Evolutionary conservation across 2,888 invertebrate genomes (phyloP).

Genomic region (Pollenia labialis): DNA sequence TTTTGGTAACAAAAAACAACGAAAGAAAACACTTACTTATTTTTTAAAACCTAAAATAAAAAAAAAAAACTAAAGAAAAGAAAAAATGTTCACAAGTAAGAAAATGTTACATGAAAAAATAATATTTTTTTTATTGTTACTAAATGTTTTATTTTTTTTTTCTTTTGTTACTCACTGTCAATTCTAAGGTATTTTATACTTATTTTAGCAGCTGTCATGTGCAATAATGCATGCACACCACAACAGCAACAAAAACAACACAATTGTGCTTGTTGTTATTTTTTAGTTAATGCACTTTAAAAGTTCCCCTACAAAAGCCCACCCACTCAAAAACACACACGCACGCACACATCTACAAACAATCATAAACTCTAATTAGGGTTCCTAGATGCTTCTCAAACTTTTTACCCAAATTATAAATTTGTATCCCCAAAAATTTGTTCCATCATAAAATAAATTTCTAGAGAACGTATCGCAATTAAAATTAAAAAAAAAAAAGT

Average conservation of each 20-base stretch:
- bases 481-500: no score
- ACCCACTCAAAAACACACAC: not conserved
- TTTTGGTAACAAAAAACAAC: slow-evolving; percentile 12
- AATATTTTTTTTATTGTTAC: slow-evolving; percentile 31
- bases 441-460: no score
- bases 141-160: slow-evolving; percentile 23
- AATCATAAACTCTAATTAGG: not conserved
- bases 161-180: slow-evolving; percentile 42
- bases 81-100: slow-evolving; percentile 25
- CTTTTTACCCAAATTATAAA: no score
- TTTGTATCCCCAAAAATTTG: no score
- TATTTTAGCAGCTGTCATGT: slow-evolving; percentile 71
- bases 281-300: slow-evolving; percentile 46
- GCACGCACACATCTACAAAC: not conserved
- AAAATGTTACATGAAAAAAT: not conserved
- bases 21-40: slow-evolving; percentile 41
- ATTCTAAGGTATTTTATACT: slow-evolving; percentile 55
- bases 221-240: slow-evolving; percentile 66
- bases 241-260: slow-evolving; percentile 32
- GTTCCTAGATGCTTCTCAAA: no score
- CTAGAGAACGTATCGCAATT: no score
- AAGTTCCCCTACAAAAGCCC: slow-evolving; percentile 9
- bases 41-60: slow-evolving; percentile 39
- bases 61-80: not conserved
- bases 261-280: slow-evolving; percentile 17